Percentiles rank a stretch among this genome's conserved stretches.
phyloP scores from a whole-genome alignment of 2,888 invertebrate species.

The Trissolcus japonicus region DNA sequence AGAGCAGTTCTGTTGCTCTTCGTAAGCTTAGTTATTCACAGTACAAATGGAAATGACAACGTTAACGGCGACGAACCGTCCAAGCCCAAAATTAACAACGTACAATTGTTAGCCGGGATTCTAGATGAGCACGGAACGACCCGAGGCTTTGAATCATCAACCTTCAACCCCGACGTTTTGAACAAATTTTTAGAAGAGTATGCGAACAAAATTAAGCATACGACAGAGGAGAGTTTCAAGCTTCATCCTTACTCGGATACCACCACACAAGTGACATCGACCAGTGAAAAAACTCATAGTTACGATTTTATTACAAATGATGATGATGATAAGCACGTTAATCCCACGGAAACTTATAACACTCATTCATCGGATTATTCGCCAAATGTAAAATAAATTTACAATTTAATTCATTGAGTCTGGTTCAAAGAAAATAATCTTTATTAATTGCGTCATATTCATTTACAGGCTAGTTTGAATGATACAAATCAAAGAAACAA shows the following conservation, averaged over 20 bases:
- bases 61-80: slow-evolving; percentile 62
- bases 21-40: slow-evolving; percentile 48
- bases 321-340: slow-evolving; percentile 14
- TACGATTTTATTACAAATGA: slow-evolving; percentile 24
- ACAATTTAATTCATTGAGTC: background rate
- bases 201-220: slow-evolving; percentile 78
- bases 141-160: slow-evolving; percentile 70
- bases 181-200: slow-evolving; percentile 81
- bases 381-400: background rate
- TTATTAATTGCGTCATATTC: background rate
- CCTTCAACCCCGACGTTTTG: slow-evolving; percentile 79
- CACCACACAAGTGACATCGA: slow-evolving; percentile 20
- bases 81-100: slow-evolving; percentile 57
- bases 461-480: slow-evolving; percentile 60
- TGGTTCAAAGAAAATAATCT: background rate
- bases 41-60: slow-evolving; percentile 24
- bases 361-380: slow-evolving; percentile 16
- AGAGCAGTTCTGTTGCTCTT: slow-evolving; percentile 62
- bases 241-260: slow-evolving; percentile 59
- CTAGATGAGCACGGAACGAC: slow-evolving; percentile 57
- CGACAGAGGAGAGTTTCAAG: slow-evolving; percentile 64
- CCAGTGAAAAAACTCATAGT: slow-evolving; percentile 16
- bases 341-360: slow-evolving; percentile 32
- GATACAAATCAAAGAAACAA: slow-evolving; percentile 72
- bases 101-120: slow-evolving; percentile 70